Evolutionary conservation across 2,888 invertebrate species (phyloP).

Genomic region (Tinea trinotella): DNA sequence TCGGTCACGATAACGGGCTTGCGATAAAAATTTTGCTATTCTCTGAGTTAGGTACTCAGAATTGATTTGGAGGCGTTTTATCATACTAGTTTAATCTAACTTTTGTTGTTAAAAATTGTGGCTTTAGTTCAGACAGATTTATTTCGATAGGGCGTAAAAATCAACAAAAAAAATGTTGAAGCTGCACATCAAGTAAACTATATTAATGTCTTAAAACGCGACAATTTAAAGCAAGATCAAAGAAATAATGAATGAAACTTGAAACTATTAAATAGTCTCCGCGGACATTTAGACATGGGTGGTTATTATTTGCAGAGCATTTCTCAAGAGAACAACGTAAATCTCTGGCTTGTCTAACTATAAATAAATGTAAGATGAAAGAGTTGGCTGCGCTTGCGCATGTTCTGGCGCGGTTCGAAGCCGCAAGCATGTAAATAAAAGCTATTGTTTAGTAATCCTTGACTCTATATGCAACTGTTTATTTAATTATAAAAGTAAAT

Average conservation of each 20-base stretch:
- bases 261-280: slow-evolving; percentile 13
- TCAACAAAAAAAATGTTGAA: background rate
- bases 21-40: slow-evolving; percentile 67
- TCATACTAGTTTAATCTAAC: background rate
- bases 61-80: background rate
- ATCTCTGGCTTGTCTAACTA: slow-evolving; percentile 3
- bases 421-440: slow-evolving; percentile 14
- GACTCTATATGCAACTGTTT: background rate
- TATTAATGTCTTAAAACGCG: background rate
- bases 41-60: slow-evolving; percentile 19
- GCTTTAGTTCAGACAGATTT: background rate
- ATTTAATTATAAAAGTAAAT: too few relatives aligned
- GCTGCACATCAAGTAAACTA: background rate
- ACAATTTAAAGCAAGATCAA: slow-evolving; percentile 13
- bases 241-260: slow-evolving; percentile 13
- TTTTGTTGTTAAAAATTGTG: background rate
- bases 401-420: slow-evolving; percentile 5
- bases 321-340: background rate
- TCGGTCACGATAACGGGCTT: slow-evolving; percentile 67
- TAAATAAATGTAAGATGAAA: slow-evolving; percentile 19
- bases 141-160: background rate
- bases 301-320: slow-evolving; percentile 5
- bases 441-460: slow-evolving; percentile 10
- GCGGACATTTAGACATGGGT: slow-evolving; percentile 12
- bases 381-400: slow-evolving; percentile 14